Evolutionary conservation across 2,888 invertebrate genomes (phyloP), one percentile per base, ranked within the genome.

Genomic region (Caenorhabditis wallacei): DNA sequence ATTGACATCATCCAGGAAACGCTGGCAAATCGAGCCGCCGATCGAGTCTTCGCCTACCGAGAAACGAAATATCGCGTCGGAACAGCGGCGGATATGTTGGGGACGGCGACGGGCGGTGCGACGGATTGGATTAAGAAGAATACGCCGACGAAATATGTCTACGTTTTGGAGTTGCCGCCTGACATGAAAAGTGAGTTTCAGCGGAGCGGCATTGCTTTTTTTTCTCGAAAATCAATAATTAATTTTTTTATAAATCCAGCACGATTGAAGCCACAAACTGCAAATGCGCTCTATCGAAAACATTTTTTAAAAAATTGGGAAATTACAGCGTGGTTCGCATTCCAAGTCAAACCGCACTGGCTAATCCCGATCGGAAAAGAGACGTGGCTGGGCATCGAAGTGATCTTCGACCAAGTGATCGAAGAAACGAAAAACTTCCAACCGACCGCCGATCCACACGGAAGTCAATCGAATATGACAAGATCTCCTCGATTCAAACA

Each of bases 121-220:
- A 89, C 89, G 7, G 92, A 92, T 63, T 92, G 92, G 92, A 89
- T 91, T 24, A 91, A 90, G 81, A 88, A 88, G 75, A 90, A 89
- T 74, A 89, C 90, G 2, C 85, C 86, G 20, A 89, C 89, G 0
- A 92, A 92, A 83, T 92, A 90, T 74, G 91, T 91, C 3, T 92
- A 91, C 64, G 89, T 91, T n/a, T 63, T 92, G 43, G 92, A 92
- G 72, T 86, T 92, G 30, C 89, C 91, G 11, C 92, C 92, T 11
- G 89, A 89, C 57, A 85, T 90, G 86, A 84, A 84, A 57, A 90
- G 89, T 89, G 18, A 66, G 87, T 63, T 40, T 35, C n/a, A n/a
- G n/a, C n/a, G n/a, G n/a, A n/a, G n/a, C n/a, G n/a, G n/a, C n/a
- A n/a, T n/a, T n/a, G n/a, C n/a, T n/a, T n/a, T n/a, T n/a, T n/a